These are phyloP conservation scores for Takifugu flavidus DNA, from an alignment of 2,113 vertebrate genomes.

Conservation along the genomic window DNA sequence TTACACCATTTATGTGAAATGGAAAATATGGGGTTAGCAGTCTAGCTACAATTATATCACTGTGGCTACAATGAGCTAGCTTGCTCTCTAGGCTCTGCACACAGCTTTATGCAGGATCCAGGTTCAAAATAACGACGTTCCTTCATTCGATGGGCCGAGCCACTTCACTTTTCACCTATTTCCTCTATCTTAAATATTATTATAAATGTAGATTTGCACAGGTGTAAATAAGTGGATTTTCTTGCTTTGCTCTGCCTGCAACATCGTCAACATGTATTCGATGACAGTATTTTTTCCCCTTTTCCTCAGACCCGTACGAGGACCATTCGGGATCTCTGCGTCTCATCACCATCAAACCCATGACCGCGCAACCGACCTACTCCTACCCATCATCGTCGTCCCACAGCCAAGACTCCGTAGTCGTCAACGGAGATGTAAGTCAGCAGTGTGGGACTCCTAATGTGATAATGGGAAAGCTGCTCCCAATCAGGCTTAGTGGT, in stretches of 20 bases:
- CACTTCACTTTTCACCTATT: too few relatives aligned
- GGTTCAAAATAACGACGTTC: too few relatives aligned
- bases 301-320: conserved; percentile 83
- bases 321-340: conserved; percentile 91
- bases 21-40: too few relatives aligned
- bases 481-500: neutral
- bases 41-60: too few relatives aligned
- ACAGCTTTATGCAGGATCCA: too few relatives aligned
- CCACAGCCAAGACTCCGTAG: conserved; percentile 87
- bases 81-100: too few relatives aligned
- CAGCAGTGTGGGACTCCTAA: neutral
- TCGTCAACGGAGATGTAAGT: conserved; percentile 91
- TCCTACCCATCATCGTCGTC: conserved; percentile 83
- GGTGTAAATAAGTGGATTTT: too few relatives aligned
- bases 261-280: neutral
- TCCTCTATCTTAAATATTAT: too few relatives aligned
- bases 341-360: conserved; percentile 90
- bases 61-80: too few relatives aligned
- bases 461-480: neutral
- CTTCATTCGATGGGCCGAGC: too few relatives aligned
- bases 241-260: neutral
- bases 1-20: too few relatives aligned
- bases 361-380: conserved; percentile 80
- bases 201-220: too few relatives aligned
- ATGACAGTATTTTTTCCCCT: conserved; percentile 31